Base-by-base conservation (phyloP, 2,113 vertebrate species). In the Gambusia affinis region DNA sequence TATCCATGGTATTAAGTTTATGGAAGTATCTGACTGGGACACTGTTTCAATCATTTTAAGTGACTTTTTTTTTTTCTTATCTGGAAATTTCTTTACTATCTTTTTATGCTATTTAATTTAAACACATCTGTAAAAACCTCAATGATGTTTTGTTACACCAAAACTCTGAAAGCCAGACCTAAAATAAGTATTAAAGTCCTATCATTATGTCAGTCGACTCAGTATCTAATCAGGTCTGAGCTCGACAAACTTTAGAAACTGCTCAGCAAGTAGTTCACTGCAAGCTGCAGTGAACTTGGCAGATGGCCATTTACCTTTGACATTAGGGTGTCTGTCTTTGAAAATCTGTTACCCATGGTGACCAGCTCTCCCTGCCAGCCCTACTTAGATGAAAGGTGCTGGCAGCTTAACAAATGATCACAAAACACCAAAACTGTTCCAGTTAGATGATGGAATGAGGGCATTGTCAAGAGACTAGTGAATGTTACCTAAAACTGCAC, bases 291-390 rank as follows among this genome's bases (percentile, higher is more conserved):
- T 30, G 64, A 80, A 57, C 17, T 63, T 86, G 76, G 82, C 81
- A 75, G 63, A 70, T 66, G 62, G 75, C 77, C 72, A 78, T 84
- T 85, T 80, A 92, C 78, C 86, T 85, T 60, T 82, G 79, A 88
- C 86, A 90, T 81, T 19, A 78, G 47, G 44, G 66, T 62, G 57
- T 82, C 64, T 83, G 76, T 64, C 72, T 62, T 79, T 60, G 73
- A 82, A 85, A 70, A 75, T 69, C 81, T 60, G 12, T 71, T 42
- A 83, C 83, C 75, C 37, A 24, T 28, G 28, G 31, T 82, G 77
- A 80, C 82, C 71, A 7, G 31, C 67, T 51, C 42, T 33, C 57
- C 39, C 22, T 33, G 64, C 64, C 61, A 70, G 63, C 28, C 37
- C 60, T 15, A 61, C 73, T 81, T 82, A 74, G 60, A 79, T 73